phyloP scores from a whole-genome alignment of 2,113 vertebrate genomes.

The Enhydra lutris region DNA sequence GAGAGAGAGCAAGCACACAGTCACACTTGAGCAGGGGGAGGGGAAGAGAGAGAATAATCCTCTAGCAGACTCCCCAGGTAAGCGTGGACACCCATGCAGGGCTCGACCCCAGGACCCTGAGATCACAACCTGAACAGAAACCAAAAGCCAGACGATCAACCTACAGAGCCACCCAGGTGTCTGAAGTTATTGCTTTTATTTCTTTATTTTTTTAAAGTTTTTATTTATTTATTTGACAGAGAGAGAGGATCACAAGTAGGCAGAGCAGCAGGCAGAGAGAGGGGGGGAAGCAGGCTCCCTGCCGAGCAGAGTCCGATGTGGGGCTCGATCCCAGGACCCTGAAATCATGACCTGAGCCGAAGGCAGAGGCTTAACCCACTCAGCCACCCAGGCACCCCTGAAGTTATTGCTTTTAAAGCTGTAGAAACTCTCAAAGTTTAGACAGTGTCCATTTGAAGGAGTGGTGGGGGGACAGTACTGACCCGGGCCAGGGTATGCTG shows the following conservation, averaged over 20 bases:
- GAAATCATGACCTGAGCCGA: too few relatives aligned
- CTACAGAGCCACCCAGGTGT: background rate
- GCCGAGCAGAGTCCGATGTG: too few relatives aligned
- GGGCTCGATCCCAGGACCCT: too few relatives aligned
- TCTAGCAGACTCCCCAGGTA: background rate
- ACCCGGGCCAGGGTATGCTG: background rate
- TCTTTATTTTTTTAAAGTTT: too few relatives aligned
- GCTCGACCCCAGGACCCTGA: background rate
- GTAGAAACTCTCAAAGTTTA: background rate
- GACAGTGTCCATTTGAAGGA: background rate
- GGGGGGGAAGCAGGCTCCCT: too few relatives aligned
- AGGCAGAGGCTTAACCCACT: too few relatives aligned
- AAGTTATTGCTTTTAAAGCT: background rate
- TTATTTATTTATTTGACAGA: too few relatives aligned
- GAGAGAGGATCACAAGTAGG: too few relatives aligned
- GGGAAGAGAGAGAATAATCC: background rate
- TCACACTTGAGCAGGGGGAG: background rate
- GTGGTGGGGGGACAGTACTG: too few relatives aligned
- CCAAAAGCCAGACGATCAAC: background rate
- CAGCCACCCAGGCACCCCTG: background rate
- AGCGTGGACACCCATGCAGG: background rate
- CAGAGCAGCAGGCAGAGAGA: too few relatives aligned
- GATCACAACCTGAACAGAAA: background rate
- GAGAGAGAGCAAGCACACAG: background rate
- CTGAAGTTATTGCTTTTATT: background rate